These are phyloP conservation scores for Hypothenemus hampei DNA, from an alignment of 1,140 invertebrate species.

Conservation along the genomic window DNA sequence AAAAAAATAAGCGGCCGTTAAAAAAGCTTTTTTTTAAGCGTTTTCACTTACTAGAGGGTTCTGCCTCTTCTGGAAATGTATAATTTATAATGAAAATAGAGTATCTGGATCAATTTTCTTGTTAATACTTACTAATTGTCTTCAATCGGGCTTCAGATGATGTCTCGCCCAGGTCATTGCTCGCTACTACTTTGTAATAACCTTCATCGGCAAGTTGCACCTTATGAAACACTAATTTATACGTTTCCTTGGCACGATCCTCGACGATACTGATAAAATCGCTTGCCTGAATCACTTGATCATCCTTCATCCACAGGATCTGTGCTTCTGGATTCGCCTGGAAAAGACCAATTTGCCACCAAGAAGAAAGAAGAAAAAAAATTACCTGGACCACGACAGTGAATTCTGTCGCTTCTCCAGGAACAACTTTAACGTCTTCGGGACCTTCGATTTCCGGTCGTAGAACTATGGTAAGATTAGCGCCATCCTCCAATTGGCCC, in stretches of 20 bases:
- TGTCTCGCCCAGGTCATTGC: conserved; percentile 70
- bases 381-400: conserved; percentile 54
- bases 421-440: conserved; percentile 64
- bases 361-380: not conserved
- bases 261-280: conserved; percentile 56
- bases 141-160: conserved; percentile 64
- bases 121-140: conserved; percentile 64
- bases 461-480: conserved; percentile 66
- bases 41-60: conserved; percentile 43
- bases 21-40: not conserved
- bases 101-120: not conserved
- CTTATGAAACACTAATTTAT: conserved; percentile 63
- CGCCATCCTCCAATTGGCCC: conserved; percentile 64
- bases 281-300: conserved; percentile 54
- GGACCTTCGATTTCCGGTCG: conserved; percentile 70
- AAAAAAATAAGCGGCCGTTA: not conserved
- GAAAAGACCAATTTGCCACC: not conserved
- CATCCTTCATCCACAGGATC: conserved; percentile 68
- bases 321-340: conserved; percentile 74
- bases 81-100: conserved; percentile 1
- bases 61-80: conserved; percentile 40
- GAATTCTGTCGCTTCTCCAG: conserved; percentile 67
- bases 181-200: conserved; percentile 68
- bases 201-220: conserved; percentile 71
- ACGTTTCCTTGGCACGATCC: conserved; percentile 59